Conservation (phyloP, 2,113 vertebrate species). For the Platanista minor region DNA sequence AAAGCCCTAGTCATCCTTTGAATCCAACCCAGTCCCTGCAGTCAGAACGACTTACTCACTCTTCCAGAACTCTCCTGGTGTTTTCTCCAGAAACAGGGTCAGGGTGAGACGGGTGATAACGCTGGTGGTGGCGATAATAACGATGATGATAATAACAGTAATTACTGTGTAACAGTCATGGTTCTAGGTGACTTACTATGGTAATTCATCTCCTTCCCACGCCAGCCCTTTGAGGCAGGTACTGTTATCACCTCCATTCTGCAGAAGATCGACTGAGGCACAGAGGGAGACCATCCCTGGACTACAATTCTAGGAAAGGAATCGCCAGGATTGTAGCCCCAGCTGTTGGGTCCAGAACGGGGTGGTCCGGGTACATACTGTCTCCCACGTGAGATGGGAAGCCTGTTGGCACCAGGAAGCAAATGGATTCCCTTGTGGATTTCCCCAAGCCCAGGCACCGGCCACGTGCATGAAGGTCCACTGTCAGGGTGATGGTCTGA, state of each 20-base stretch:
- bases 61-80: not conserved
- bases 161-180: not conserved
- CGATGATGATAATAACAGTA: not conserved
- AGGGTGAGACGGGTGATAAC: not conserved
- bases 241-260: not conserved
- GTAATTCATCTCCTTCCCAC: not conserved
- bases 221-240: not conserved
- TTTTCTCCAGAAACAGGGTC: not conserved
- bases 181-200: not conserved
- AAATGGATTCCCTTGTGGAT: not conserved
- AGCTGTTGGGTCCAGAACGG: not conserved
- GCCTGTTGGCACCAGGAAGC: not conserved
- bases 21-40: not conserved
- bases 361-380: rapidly evolving
- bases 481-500: not conserved
- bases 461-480: not conserved
- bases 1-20: constrained; percentile 1
- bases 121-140: not conserved
- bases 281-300: not conserved
- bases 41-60: not conserved
- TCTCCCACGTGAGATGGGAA: not conserved
- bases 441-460: not conserved
- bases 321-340: not conserved
- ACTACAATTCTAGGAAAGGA: not conserved
- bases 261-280: not conserved